Base-by-base conservation (phyloP, 2,888 invertebrate genomes). In the Drosophila robusta region DNA sequence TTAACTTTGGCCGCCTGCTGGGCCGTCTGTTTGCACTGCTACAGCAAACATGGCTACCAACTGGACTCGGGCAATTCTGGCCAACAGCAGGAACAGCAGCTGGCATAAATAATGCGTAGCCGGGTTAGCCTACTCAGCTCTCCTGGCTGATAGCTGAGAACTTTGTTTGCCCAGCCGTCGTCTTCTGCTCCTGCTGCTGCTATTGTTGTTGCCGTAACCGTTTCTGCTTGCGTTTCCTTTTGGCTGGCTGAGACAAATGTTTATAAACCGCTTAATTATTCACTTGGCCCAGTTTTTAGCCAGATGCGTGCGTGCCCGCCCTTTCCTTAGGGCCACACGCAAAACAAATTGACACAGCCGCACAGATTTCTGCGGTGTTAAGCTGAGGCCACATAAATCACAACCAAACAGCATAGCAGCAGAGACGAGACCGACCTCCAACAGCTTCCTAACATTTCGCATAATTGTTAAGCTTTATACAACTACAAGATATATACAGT, bases 191-290 rank as follows among this genome's bases (percentile, higher is more conserved):
- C 29, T 14, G 18, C 44, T 5, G 46, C 22, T 36, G 24, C 38
- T 12, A 22, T 18, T 42, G 52, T 16, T 47, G 41, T 34, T 29
- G 24, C 24, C 9, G 22, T 18, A 3, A 29, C 29, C 9, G 42
- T 34, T 46, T 22, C 39, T 42, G 38, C 54, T 42, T 42, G 34
- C 8, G 29, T 38, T 67, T 49, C 41, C 57, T 63, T 44, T 45
- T 46, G 54, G 66, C 50, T 66, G 70, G 73, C 77, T 73, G 87
- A 84, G 84, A 89, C 89, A 88, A 85, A 85, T 85, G 84, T 89
- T 89, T 89, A 76, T 87, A 85, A 85, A 85, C 89, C 85, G 87
- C 85, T 89, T 85, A 88, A 85, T 88, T 89, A 85, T 86, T 85
- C 89, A 88, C 87, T 88, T 88, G 84, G 69, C 89, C 81, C 82